Percentiles rank a stretch among this genome's conserved stretches.
phyloP scores from a whole-genome alignment of 2,113 vertebrate species.

The Pteronura brasiliensis region DNA sequence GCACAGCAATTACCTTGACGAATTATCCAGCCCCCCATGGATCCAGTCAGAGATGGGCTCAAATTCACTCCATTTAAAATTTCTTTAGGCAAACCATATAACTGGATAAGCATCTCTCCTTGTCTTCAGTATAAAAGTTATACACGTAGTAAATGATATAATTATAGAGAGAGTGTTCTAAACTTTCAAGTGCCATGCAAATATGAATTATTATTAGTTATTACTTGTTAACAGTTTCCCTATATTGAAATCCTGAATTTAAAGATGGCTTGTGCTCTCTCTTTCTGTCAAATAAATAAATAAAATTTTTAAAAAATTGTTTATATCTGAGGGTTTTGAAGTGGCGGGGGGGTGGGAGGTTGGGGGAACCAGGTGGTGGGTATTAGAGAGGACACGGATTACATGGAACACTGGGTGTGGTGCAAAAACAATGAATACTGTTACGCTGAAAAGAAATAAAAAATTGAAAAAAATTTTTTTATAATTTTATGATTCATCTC shows the following conservation, averaged over 20 bases:
- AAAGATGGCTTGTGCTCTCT: neutral
- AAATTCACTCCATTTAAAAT: neutral
- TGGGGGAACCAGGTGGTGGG: no score
- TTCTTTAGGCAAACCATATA: neutral
- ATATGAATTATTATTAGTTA: neutral
- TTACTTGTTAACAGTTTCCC: neutral
- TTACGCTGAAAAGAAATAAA: no score
- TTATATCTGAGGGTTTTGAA: neutral
- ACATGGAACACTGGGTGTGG: no score
- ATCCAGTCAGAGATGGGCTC: neutral
- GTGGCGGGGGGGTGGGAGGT: no score
- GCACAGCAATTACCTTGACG: neutral
- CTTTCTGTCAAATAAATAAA: no score
- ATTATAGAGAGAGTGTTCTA: neutral
- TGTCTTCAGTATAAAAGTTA: neutral
- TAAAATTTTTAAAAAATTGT: neutral
- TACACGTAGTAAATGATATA: neutral
- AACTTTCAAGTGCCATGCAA: neutral
- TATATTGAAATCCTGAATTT: neutral
- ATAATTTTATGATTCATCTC: neutral
- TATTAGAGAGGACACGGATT: no score
- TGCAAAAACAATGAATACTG: no score
- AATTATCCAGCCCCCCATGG: neutral
- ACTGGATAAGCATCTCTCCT: neutral
- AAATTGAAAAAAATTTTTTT: neutral